Evolutionary conservation across 2,797 vertebrate genomes (phyloP), one percentile per base, ranked within the genome.

Genomic region (Ctenosaura bakeri): DNA sequence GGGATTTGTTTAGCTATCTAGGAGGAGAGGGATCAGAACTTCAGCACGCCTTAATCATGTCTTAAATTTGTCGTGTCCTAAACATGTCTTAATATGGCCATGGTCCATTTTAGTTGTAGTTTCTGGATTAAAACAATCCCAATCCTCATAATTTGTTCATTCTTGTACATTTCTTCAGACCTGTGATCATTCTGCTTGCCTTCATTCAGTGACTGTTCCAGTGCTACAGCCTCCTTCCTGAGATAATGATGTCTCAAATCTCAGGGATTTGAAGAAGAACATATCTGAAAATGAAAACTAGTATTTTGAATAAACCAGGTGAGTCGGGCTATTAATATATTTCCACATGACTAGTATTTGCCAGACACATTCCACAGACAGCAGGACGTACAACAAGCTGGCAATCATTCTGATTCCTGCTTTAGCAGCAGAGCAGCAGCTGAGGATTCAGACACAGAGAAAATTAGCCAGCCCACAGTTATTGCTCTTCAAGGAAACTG

Each of bases 391-490:
- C 56, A 76, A 42, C 54, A 83, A 90, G 56, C 26, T 87, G 69
- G 54, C 69, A 87, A 83, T 87, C 79, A 87, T 76, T 66, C 12
- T 32, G 79, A 71, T 76, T 77, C 50, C n/a, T 32, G 6, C 32
- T 52, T 87, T 90, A 77, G 86, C 35, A 7, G 35, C 59, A 81
- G 14, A 90, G 46, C 88, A 66, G 54, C 89, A 64, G 85, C 52
- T 87, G 71, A 83, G 46, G 62, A 87, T 74, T 76, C 85, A 54
- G 79, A 13, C 56, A 76, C 85, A 83, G 85, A 66, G 89, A 87
- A 90, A 87, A 90, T 90, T 86, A 90, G 78, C 42, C 56, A 66
- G 71, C 79, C n/a, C 16, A 76, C 85, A 66, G 56, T 87, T 90
- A 10, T 71, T 35, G 85, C 80, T 46, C 73, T 73, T 42, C 86